Evolutionary conservation across 2,888 invertebrate species (phyloP).

Genomic region (Drosophila prostipennis): DNA sequence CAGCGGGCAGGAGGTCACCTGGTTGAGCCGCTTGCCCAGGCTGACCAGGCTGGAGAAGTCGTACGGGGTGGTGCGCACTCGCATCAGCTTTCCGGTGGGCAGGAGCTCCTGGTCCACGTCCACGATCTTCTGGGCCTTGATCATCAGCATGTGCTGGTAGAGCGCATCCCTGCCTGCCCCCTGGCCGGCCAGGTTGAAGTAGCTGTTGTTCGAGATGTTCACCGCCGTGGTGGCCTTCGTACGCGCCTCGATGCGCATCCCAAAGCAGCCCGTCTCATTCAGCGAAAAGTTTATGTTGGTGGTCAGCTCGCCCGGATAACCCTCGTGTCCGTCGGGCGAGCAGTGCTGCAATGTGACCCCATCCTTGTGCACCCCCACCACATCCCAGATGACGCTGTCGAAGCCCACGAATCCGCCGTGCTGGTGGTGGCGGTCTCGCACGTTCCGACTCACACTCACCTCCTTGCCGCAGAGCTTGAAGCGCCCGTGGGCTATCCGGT

Average conservation of each 20-base stretch:
- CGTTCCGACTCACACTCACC: slow-evolving; percentile 90
- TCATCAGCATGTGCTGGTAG: slow-evolving; percentile 88
- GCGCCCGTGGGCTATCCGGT: slow-evolving; percentile 89
- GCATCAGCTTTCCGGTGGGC: slow-evolving; percentile 89
- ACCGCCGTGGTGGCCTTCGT: slow-evolving; percentile 92
- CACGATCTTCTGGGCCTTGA: slow-evolving; percentile 91
- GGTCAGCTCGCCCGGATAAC: slow-evolving; percentile 93
- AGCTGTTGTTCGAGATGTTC: slow-evolving; percentile 94
- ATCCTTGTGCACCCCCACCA: slow-evolving; percentile 71
- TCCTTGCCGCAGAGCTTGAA: slow-evolving; percentile 89
- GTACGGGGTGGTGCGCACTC: slow-evolving; percentile 89
- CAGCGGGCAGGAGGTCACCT: slow-evolving; percentile 86
- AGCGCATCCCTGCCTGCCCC: slow-evolving; percentile 85
- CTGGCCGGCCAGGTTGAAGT: slow-evolving; percentile 96
- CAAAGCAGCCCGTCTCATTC: slow-evolving; percentile 89
- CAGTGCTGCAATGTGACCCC: slow-evolving; percentile 89
- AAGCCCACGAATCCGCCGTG: slow-evolving; percentile 95
- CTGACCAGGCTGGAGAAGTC: slow-evolving; percentile 89
- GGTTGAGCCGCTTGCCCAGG: slow-evolving; percentile 88
- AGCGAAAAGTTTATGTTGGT: slow-evolving; percentile 90
- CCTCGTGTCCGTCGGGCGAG: slow-evolving; percentile 92
- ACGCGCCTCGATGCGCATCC: slow-evolving; percentile 91
- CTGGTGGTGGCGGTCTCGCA: slow-evolving; percentile 88
- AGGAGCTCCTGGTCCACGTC: slow-evolving; percentile 89
- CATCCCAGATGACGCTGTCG: slow-evolving; percentile 90